Evolutionary conservation across 2,113 vertebrate genomes (phyloP).

Genomic region (Conger conger): DNA sequence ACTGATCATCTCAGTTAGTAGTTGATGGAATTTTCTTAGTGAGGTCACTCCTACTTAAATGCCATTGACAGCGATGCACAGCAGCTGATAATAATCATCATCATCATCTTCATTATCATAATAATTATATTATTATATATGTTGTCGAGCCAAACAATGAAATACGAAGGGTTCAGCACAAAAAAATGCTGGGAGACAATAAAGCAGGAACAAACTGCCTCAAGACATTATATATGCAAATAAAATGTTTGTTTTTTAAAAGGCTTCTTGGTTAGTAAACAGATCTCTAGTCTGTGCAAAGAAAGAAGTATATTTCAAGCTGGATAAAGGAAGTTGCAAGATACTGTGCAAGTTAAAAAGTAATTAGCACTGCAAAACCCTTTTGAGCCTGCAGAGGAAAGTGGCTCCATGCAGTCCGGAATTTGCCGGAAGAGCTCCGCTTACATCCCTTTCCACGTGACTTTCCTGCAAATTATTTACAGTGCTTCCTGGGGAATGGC

Average conservation of each 20-base stretch:
- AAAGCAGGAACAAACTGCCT: neutral
- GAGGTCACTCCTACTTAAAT: neutral
- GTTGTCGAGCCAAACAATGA: neutral
- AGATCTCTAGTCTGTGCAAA: neutral
- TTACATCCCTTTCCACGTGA: neutral
- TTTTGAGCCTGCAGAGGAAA: neutral
- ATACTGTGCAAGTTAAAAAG: neutral
- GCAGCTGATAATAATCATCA: neutral
- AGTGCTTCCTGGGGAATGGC: neutral
- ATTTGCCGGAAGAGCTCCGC: neutral
- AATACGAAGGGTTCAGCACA: neutral
- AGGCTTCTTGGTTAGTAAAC: neutral
- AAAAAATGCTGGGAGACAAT: neutral
- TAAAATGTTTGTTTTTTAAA: neutral
- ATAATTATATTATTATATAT: neutral
- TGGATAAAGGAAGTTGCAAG: neutral
- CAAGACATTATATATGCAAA: constrained; percentile 2
- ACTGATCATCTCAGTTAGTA: neutral
- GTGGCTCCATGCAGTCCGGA: neutral
- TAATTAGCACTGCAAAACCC: neutral
- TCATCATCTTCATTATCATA: no score
- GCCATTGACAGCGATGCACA: neutral
- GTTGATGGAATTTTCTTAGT: neutral
- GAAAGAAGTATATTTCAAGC: neutral
- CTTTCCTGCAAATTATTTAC: neutral